Percentiles rank a stretch among this genome's conserved stretches.
phyloP scores from a whole-genome alignment of 1,140 invertebrate genomes.

The Drosophila repletoides region DNA sequence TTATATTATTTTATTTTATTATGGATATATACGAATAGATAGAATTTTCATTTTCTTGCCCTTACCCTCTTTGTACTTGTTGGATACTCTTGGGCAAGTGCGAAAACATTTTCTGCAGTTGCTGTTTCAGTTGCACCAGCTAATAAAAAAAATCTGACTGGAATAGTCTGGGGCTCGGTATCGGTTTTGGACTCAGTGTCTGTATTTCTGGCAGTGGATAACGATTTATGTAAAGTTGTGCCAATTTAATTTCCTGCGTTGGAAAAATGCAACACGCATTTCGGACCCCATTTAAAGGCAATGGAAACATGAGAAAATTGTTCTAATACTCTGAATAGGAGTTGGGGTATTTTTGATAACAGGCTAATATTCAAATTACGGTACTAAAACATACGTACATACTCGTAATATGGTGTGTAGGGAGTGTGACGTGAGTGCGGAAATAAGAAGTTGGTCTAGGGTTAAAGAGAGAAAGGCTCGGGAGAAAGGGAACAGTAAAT shows the following conservation, averaged over 20 bases:
- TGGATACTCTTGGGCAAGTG: no score
- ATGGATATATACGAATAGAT: no score
- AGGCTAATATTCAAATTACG: constrained; percentile 48
- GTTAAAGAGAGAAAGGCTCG: not conserved
- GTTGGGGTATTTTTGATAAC: not conserved
- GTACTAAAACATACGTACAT: constrained; percentile 34
- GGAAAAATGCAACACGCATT: constrained; percentile 40
- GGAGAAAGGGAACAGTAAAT: constrained; percentile 20
- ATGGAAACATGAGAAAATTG: not conserved
- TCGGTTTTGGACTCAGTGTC: no score
- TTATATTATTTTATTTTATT: no score
- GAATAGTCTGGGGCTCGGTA: not conserved
- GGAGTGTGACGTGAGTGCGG: not conserved
- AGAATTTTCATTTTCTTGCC: no score
- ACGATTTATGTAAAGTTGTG: constrained; percentile 51
- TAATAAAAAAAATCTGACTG: no score
- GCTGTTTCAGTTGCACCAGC: no score
- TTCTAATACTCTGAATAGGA: no score
- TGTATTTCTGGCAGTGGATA: not conserved
- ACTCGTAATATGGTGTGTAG: constrained; percentile 1
- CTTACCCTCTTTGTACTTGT: no score
- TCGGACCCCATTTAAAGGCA: not conserved
- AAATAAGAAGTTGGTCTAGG: not conserved
- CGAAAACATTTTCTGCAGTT: no score
- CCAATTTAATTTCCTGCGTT: constrained; percentile 59